Base-by-base conservation (phyloP, 1,140 invertebrate species). In the Panulirus ornatus region DNA sequence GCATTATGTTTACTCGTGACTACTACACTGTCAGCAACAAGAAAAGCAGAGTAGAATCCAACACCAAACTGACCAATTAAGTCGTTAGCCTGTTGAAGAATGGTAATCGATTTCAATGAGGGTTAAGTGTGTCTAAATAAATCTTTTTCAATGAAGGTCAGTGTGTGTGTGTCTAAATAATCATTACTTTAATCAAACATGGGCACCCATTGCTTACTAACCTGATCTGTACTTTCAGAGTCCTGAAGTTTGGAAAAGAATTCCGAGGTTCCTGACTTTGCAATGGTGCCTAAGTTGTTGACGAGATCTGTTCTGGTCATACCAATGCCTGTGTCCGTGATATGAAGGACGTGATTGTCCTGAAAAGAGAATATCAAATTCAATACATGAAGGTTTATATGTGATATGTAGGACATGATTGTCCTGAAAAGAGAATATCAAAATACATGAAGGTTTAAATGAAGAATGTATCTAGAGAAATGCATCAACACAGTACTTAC, bases 181-280 rank as follows among this genome's bases (percentile, higher is more conserved):
- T n/a, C n/a, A n/a, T n/a, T n/a, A n/a, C n/a, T n/a, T n/a, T n/a
- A n/a, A n/a, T n/a, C n/a, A n/a, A n/a, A n/a, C n/a, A n/a, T n/a
- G n/a, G n/a, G n/a, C n/a, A n/a, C n/a, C n/a, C n/a, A n/a, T n/a
- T n/a, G n/a, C n/a, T n/a, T n/a, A 40, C 36, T 27, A 34, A 89
- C 88, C 81, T 89, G 76, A 83, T 91, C 86, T n/a, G 84, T 22
- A 51, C 34, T 75, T 6, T 73, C 85, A 0, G 78, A 84, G 9
- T 91, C 97, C 93, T 98, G 97, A 95, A 99, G 96, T 94, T 99
- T 99, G 27, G 96, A 96, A 36, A 99, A 95, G 94, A 99, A 99
- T 94, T 99, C 99, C 8, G 98, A 98, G 0, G 99, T 99, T 88
- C 99, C 99, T 16, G 99, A 99, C 94, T 99, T 99, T 27, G 99